Evolutionary conservation across 2,113 vertebrate species (phyloP).

Genomic region (Siniperca knerii): DNA sequence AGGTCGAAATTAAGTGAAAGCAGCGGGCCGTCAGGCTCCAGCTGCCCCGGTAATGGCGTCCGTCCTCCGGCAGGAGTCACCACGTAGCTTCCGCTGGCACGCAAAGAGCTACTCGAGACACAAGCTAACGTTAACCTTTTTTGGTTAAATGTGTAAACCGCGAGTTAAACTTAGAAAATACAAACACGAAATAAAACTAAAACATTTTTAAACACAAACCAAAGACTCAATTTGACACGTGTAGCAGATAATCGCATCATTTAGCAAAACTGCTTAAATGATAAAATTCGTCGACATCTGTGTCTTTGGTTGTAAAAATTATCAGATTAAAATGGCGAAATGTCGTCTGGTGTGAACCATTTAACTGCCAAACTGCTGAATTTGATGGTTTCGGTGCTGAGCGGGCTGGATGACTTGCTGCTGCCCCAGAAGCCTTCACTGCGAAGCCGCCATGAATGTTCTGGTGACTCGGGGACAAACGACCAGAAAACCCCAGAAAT

Average conservation of each 20-base stretch:
- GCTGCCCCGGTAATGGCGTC: constrained; percentile 81
- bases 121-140: constrained; percentile 17
- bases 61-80: constrained; percentile 82
- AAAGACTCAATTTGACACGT: constrained; percentile 28
- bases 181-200: not conserved
- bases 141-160: not conserved
- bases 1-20: too few species aligned
- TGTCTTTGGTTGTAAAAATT: not conserved
- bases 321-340: not conserved
- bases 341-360: not conserved
- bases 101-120: constrained; percentile 4
- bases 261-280: constrained; percentile 41
- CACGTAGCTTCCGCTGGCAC: constrained; percentile 80
- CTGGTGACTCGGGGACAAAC: constrained; percentile 80
- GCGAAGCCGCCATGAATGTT: constrained; percentile 87
- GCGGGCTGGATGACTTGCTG: constrained; percentile 65
- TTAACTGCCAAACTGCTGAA: not conserved
- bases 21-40: constrained; percentile 55
- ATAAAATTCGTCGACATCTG: not conserved
- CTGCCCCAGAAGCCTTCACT: constrained; percentile 81
- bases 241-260: constrained; percentile 40
- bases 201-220: not conserved
- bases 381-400: constrained; percentile 7
- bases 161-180: not conserved
- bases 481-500: constrained; percentile 71